Evolutionary conservation across 2,113 vertebrate species (phyloP).

Genomic region (Malurus elegans): DNA sequence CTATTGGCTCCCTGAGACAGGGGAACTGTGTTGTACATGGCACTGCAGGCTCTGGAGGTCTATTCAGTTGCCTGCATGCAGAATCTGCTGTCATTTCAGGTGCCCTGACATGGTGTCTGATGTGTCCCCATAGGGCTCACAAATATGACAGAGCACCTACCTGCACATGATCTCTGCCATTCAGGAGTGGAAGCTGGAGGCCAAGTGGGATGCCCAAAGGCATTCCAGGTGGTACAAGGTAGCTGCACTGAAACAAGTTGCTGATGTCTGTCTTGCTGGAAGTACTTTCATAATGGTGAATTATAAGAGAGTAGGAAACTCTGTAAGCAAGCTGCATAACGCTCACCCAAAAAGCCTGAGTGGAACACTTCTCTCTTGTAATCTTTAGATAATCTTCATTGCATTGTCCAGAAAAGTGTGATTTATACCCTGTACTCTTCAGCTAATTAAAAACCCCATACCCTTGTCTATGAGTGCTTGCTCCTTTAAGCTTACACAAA

Average conservation of each 20-base stretch:
- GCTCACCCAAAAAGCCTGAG: neutral
- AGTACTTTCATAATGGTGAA: neutral
- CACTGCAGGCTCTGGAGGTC: neutral
- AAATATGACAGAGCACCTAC: neutral
- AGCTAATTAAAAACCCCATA: neutral
- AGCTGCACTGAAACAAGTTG: neutral
- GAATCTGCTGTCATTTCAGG: neutral
- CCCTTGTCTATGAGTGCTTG: neutral
- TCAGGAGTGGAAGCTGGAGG: neutral
- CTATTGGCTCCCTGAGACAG: neutral
- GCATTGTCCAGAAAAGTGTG: neutral
- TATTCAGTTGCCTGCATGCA: neutral
- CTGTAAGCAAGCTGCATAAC: neutral
- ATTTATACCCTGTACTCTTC: neutral
- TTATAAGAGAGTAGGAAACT: neutral
- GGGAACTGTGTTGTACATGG: neutral
- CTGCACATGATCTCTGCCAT: slow-evolving; percentile 2
- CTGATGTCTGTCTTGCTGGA: neutral
- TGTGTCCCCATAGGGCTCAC: neutral
- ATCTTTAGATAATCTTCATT: neutral
- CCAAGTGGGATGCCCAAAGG: neutral
- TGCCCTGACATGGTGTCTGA: neutral
- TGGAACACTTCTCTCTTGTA: neutral
- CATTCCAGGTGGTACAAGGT: neutral
- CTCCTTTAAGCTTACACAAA: neutral